A percentile compares a stretch with the other conserved stretches of the same genome.
phyloP scores from a whole-genome alignment of 2,797 vertebrate genomes.

The Melanotaenia parkinsoni region DNA sequence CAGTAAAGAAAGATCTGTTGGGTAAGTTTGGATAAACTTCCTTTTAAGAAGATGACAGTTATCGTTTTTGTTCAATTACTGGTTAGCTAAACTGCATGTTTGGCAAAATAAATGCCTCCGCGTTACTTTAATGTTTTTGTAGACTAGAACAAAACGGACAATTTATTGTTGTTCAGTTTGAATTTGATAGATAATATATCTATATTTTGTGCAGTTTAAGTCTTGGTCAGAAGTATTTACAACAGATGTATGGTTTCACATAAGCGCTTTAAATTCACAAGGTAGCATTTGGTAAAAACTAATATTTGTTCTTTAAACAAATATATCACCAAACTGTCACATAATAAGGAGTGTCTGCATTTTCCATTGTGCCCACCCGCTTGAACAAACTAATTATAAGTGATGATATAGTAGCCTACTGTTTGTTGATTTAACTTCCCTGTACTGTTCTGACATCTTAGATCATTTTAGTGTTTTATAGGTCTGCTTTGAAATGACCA shows the following conservation, averaged over 20 bases:
- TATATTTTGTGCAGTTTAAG: not conserved
- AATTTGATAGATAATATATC: not conserved
- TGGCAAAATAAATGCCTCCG: not conserved
- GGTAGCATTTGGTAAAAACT: not conserved
- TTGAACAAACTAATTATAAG: slow-evolving; percentile 6
- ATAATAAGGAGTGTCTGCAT: not conserved
- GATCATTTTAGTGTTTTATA: slow-evolving; percentile 6
- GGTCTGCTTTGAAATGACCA: slow-evolving; percentile 9
- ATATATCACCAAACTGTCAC: not conserved
- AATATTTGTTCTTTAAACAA: not conserved
- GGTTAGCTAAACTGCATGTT: not conserved
- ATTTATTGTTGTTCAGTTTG: not conserved
- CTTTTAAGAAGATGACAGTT: not conserved
- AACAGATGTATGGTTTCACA: not conserved
- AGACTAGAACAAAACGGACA: not conserved
- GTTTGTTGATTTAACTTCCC: not conserved
- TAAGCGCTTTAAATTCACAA: not conserved
- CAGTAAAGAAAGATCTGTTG: not conserved
- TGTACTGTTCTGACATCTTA: not conserved
- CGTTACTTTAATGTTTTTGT: not conserved
- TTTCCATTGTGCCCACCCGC: slow-evolving; percentile 9
- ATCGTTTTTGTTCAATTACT: not conserved
- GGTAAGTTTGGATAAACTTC: slow-evolving; percentile 32
- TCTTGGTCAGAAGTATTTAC: not conserved
- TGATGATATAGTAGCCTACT: not conserved